phyloP scores from a whole-genome alignment of 2,888 invertebrate species.

The Cantharis rustica region DNA sequence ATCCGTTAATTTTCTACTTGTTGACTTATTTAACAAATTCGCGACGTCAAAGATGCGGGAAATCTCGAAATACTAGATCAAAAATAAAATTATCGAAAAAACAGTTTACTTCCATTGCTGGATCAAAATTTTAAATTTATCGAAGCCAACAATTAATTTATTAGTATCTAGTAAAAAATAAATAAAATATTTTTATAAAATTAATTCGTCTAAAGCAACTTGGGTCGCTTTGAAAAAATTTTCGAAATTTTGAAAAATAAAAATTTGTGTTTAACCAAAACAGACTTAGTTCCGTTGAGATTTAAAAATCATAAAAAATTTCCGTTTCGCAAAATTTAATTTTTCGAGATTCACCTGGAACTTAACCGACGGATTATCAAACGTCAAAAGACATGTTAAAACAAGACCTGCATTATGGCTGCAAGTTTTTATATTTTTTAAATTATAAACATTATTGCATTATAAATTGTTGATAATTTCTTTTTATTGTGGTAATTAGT shows the following conservation, averaged over 20 bases:
- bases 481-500: slow-evolving; percentile 52
- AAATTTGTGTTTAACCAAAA: not conserved
- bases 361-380: slow-evolving; percentile 9
- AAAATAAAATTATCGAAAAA: not conserved
- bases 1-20: not conserved
- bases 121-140: not conserved
- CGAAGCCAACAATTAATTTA: not conserved
- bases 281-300: not conserved
- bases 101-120: not conserved
- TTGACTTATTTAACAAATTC: not conserved
- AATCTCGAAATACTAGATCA: not conserved
- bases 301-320: not conserved
- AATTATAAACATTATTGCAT: slow-evolving; percentile 53
- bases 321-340: not conserved
- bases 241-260: not conserved
- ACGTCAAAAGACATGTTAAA: not conserved
- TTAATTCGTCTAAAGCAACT: not conserved
- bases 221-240: not conserved
- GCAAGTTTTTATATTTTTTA: slow-evolving; percentile 15
- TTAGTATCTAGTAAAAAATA: no score
- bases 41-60: not conserved
- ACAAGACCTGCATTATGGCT: slow-evolving; percentile 3
- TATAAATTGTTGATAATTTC: slow-evolving; percentile 53
- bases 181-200: not conserved
- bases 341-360: not conserved